These are phyloP conservation scores for Poecile montanus DNA, from an alignment of 2,797 vertebrate genomes.

Conservation along the genomic window DNA sequence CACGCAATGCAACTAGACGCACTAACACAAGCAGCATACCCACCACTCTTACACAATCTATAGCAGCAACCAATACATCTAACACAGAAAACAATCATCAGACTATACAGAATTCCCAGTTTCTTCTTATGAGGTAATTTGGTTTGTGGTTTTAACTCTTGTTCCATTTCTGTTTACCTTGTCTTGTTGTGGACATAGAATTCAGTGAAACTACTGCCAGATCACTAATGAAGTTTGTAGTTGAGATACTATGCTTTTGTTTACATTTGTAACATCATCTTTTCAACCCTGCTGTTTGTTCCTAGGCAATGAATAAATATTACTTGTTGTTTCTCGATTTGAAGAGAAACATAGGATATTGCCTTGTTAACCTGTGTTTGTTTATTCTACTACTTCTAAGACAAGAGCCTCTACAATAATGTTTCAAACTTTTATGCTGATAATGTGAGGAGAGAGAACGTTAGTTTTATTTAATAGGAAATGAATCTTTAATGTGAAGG, in stretches of 20 bases:
- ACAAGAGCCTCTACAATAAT: not conserved
- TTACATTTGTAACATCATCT: not conserved
- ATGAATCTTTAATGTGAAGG: not conserved
- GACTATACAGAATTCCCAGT: conserved; percentile 90
- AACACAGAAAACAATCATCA: conserved; percentile 86
- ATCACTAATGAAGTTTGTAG: not conserved
- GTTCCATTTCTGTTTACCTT: not conserved
- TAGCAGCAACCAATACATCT: conserved; percentile 81
- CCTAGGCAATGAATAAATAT: not conserved
- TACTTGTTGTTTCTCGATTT: conserved; percentile 8
- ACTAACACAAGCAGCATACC: conserved; percentile 90
- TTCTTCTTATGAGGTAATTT: conserved; percentile 91
- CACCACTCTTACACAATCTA: conserved; percentile 86
- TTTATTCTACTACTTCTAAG: conserved; percentile 12
- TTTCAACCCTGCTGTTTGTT: conserved; percentile 10
- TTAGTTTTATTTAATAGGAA: conserved; percentile 16
- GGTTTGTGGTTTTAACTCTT: not conserved
- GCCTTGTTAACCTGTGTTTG: conserved; percentile 4
- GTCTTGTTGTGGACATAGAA: not conserved
- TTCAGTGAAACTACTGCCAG: conserved; percentile 2
- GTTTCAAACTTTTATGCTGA: conserved; percentile 6
- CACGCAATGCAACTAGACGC: conserved; percentile 89
- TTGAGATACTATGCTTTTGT: conserved; percentile 1
- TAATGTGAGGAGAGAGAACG: not conserved
- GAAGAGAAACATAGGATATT: not conserved